These are phyloP conservation scores for Phylloscopus whistleri DNA, from an alignment of 2,113 vertebrate species.

Conservation along the genomic window DNA sequence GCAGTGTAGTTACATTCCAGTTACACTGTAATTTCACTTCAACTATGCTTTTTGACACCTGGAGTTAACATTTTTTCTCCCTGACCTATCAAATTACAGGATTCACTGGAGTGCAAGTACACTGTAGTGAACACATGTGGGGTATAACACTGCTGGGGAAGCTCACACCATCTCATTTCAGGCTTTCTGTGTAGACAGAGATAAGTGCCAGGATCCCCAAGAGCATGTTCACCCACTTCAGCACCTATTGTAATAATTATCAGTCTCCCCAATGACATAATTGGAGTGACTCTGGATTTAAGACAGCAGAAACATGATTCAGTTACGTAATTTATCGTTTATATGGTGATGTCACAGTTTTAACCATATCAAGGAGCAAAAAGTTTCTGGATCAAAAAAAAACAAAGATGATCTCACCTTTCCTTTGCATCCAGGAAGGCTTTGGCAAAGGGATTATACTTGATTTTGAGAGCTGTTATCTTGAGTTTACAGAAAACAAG, in stretches of 20 bases:
- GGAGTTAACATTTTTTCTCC: background rate
- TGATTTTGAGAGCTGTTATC: conserved; percentile 99
- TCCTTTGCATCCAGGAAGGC: conserved; percentile 97
- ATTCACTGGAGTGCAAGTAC: background rate
- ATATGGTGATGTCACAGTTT: background rate
- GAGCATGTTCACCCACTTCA: background rate
- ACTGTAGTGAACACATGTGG: fast-evolving
- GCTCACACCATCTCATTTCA: background rate
- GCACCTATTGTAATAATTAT: background rate
- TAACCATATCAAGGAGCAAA: background rate
- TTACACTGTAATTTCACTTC: background rate
- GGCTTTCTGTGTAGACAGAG: background rate
- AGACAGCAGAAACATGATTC: background rate
- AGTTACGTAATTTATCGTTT: background rate
- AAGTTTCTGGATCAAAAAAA: background rate
- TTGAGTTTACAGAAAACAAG: conserved; percentile 70
- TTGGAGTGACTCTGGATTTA: background rate
- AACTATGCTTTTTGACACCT: background rate
- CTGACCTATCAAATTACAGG: background rate
- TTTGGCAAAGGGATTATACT: conserved; percentile 98
- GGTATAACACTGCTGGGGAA: background rate
- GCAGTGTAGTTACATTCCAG: background rate
- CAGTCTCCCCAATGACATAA: background rate
- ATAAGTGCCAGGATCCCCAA: background rate
- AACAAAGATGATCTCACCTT: conserved; percentile 71